These are phyloP conservation scores for Nomada ferruginata DNA, from an alignment of 2,888 invertebrate species.

Conservation along the genomic window DNA sequence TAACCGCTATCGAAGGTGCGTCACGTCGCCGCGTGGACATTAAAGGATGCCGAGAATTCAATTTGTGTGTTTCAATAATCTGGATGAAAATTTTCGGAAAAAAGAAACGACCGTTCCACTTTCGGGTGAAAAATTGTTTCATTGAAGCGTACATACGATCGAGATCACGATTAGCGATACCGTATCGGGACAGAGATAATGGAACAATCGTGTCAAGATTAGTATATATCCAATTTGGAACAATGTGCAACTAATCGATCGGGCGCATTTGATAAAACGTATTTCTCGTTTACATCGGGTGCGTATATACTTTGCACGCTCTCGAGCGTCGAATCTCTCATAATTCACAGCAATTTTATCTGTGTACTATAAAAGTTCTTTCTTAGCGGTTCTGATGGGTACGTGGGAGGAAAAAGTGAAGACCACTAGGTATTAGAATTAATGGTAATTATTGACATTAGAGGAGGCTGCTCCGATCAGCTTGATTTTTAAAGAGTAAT, in stretches of 20 bases:
- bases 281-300: conserved; percentile 32
- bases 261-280: conserved; percentile 28
- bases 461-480: too few species aligned
- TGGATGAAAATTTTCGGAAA: background rate
- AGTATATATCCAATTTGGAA: conserved; percentile 22
- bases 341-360: background rate
- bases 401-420: background rate
- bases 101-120: conserved; percentile 2
- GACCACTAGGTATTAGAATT: background rate
- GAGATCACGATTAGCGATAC: conserved; percentile 47
- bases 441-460: too few species aligned
- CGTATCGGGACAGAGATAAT: conserved; percentile 58
- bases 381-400: conserved; percentile 3
- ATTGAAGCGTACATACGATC: background rate
- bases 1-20: conserved; percentile 8
- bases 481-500: too few species aligned
- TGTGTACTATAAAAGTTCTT: background rate
- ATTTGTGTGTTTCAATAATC: conserved; percentile 21
- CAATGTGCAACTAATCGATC: conserved; percentile 43
- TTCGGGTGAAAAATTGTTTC: conserved; percentile 7
- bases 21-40: conserved; percentile 19
- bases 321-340: background rate
- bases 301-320: background rate
- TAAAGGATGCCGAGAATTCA: conserved; percentile 40
- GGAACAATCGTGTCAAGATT: conserved; percentile 62